Percentiles rank a stretch among this genome's conserved stretches.
These are phyloP conservation scores for Aramus guarauna DNA, from an alignment of 2,113 vertebrate genomes.

Conservation along the genomic window DNA sequence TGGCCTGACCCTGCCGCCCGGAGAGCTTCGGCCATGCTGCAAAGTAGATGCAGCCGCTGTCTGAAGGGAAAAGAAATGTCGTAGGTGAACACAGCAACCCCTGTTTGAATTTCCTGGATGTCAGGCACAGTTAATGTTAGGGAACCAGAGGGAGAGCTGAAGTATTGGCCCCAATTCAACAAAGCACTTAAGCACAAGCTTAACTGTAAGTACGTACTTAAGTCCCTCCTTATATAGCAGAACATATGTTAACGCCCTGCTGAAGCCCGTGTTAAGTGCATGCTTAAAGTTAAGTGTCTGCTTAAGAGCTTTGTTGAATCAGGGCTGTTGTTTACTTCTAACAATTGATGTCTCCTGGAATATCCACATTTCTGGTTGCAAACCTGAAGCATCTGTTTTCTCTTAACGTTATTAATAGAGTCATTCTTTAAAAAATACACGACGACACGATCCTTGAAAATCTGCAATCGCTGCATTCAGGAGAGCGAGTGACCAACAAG, in stretches of 20 bases:
- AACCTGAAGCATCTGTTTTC: slow-evolving; percentile 36
- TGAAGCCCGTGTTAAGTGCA: slow-evolving; percentile 43
- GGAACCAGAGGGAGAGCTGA: slow-evolving; percentile 34
- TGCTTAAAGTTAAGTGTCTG: slow-evolving; percentile 62
- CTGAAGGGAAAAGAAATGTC: not conserved
- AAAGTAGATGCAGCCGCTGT: not conserved
- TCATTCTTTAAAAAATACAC: not conserved
- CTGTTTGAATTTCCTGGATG: slow-evolving; percentile 38
- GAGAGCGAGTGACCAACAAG: not conserved
- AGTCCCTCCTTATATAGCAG: slow-evolving; percentile 62
- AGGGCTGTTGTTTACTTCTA: slow-evolving; percentile 43
- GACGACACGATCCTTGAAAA: accelerated
- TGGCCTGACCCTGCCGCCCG: not conserved
- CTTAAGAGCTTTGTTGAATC: slow-evolving; percentile 58
- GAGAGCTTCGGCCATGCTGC: accelerated
- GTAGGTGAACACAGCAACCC: not conserved
- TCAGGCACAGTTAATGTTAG: slow-evolving; percentile 39
- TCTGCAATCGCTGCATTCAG: not conserved
- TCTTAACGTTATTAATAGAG: slow-evolving; percentile 6
- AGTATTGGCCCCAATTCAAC: slow-evolving; percentile 55
- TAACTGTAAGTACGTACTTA: slow-evolving; percentile 63
- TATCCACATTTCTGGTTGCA: not conserved
- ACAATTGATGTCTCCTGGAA: slow-evolving; percentile 48
- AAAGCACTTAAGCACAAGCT: slow-evolving; percentile 64
- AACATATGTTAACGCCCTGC: slow-evolving; percentile 49